Base-by-base conservation (phyloP, 2,888 invertebrate genomes). In the Pristionchus exspectatus region DNA sequence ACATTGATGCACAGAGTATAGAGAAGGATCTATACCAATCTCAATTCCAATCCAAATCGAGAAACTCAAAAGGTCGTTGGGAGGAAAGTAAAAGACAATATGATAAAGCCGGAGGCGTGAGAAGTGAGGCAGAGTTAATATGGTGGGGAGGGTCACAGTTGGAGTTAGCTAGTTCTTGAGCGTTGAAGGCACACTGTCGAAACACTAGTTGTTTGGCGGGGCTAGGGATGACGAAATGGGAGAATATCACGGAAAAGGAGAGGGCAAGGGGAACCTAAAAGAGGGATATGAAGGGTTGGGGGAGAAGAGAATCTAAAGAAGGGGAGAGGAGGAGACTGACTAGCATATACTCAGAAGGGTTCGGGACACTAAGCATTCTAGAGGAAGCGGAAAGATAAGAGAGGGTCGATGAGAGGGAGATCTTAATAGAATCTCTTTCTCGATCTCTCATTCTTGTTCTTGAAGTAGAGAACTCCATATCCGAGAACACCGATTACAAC, bases 401-500 rank as follows among this genome's bases (percentile, higher is more conserved):
- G 33, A 86, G 38, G 66, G 24, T 24, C 44, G 50, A 83, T 54
- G 27, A 38, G 54, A 44, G 56, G 44, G 85, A 30, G 27, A 12
- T 50, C 4, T 89, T 90, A 97, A 95, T 97, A 97, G 96, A 98
- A 97, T 94, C 98, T 96, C 96, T 98, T 98, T 94, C 98, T 96
- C 90, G 97, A 97, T 92, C 97, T 97, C 95, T 98, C 97, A 95
- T 97, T 97, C 90, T 97, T 97, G 95, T 98, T 98, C 95, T 98
- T 98, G 95, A 98, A 98, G 95, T 97, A 97, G 96, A 98, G 97
- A 91, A 98, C 97, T 54, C 97, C 98, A 89, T 98, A 96, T 5
- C 98, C 97, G 0, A 97, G 97, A 91, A 97, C 96, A 0, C 97
- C 97, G 77, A 97, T 97, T 18, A 98, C 95, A 4, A 97, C 97